These are phyloP conservation scores for Ammodytes marinus DNA, from an alignment of 2,113 vertebrate genomes.

Conservation along the genomic window DNA sequence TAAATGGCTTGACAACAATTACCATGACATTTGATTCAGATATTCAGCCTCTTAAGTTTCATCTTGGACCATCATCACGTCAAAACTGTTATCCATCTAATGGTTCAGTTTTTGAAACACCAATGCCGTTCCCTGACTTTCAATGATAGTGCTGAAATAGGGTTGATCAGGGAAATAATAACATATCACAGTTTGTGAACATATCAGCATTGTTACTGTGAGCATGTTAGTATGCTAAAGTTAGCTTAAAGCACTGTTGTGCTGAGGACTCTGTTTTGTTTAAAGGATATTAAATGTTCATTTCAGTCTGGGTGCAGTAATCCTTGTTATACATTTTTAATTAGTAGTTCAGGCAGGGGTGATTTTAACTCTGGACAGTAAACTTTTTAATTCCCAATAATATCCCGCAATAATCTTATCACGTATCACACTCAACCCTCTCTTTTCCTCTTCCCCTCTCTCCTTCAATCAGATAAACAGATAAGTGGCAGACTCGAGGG, in stretches of 20 bases:
- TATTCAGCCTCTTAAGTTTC: neutral
- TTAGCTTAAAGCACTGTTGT: neutral
- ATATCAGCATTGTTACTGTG: neutral
- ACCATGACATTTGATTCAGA: neutral
- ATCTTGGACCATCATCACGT: neutral
- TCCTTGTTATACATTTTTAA: neutral
- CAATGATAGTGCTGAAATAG: too few relatives aligned
- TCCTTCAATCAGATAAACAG: constrained; percentile 46
- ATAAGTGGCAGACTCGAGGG: constrained; percentile 46
- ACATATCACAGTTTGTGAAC: too few relatives aligned
- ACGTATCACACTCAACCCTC: neutral
- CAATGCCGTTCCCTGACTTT: neutral
- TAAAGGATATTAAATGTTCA: neutral
- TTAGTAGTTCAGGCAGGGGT: neutral
- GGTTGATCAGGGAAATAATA: too few relatives aligned
- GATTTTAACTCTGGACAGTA: neutral
- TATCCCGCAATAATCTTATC: constrained; percentile 8
- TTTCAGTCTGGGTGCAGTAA: neutral
- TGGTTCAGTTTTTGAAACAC: neutral
- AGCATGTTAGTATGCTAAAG: neutral
- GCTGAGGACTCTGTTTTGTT: neutral
- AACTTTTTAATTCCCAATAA: neutral
- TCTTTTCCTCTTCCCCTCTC: neutral
- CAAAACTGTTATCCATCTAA: neutral
- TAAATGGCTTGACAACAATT: neutral